A percentile compares a stretch with the other conserved stretches of the same genome.
Evolutionary conservation across 2,888 invertebrate species (phyloP).

Genomic region (Chorisops tibialis): DNA sequence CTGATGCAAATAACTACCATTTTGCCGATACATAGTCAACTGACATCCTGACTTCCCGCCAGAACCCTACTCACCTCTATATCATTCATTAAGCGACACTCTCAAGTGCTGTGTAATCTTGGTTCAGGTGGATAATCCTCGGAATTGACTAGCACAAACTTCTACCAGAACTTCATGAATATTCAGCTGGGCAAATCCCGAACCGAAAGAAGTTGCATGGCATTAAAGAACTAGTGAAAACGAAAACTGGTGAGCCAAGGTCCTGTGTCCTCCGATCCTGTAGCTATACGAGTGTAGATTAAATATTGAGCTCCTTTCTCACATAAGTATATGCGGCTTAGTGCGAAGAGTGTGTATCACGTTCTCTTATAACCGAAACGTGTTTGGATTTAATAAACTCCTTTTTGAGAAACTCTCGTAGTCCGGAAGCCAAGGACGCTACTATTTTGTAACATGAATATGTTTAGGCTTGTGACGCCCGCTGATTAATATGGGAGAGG

Average conservation of each 20-base stretch:
- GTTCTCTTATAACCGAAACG: conserved; percentile 30
- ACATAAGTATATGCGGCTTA: not conserved
- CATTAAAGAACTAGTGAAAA: not conserved
- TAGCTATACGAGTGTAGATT: not conserved
- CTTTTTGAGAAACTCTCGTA: not conserved
- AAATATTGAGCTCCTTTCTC: not conserved
- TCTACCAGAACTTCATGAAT: not conserved
- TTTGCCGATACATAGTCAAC: too few relatives aligned
- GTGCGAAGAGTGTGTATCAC: conserved; percentile 24
- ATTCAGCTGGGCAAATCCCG: not conserved
- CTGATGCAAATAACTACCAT: too few relatives aligned
- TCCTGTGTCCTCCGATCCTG: too few relatives aligned
- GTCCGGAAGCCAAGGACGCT: too few relatives aligned
- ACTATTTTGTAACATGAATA: too few relatives aligned
- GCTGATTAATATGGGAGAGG: too few relatives aligned
- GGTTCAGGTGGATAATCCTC: conserved; percentile 2
- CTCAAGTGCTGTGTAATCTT: not conserved
- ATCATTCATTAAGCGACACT: not conserved
- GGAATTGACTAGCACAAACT: not conserved
- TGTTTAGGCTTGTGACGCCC: too few relatives aligned
- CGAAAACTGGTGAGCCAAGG: too few relatives aligned
- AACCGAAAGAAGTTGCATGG: not conserved
- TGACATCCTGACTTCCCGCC: too few relatives aligned
- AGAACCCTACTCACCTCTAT: not conserved
- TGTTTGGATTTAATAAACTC: conserved; percentile 32